Base-by-base conservation (phyloP, 1,140 invertebrate species). In the Pseudomyrmex pallidus region DNA sequence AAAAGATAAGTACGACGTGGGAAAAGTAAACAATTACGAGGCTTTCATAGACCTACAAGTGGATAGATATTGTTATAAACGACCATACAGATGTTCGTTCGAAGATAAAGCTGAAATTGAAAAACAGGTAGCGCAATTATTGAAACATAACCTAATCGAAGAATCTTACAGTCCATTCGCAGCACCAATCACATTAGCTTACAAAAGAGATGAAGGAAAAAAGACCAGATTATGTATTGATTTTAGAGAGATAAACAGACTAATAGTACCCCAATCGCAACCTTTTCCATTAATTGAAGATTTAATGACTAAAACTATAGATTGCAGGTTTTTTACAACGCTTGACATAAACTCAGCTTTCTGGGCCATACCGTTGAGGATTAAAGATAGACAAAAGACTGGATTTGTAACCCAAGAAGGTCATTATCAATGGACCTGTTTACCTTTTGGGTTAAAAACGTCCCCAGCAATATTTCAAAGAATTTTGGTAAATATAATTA, bases 151-250 rank as follows among this genome's bases (percentile, higher is more conserved):
- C 3, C 12, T 76, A 35, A 67, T 77, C 4, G 59, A 82, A 35
- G 78, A 82, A 46, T 82, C 61, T 22, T 73, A 73, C 35, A 82
- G 67, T 61, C 78, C 67, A 2, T 72, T 73, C 25, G 78, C 57
- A 13, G 59, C 67, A 0, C 67, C 59, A 46, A 59, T 82, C 0
- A 57, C 25, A 1, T 13, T 66, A 13, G 63, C 63, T 0, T 66
- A 67, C 5, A 77, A 77, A 17, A 66, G 15, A 66, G 63, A 67
- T 20, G 74, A 77, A 67, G 20, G n/a, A 10, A 76, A 64, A 44
- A 76, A 15, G 35, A 15, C 20, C n/a, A 2, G 62, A 8, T 9
- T 76, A 1, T 67, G 74, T 22, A 67, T 62, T 1, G 74, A 77
- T 17, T 77, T 67, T 46, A 44, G 35, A 67, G 74, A 77, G 2